Base-by-base conservation (phyloP, 2,888 invertebrate species). In the Diploptera punctata region DNA sequence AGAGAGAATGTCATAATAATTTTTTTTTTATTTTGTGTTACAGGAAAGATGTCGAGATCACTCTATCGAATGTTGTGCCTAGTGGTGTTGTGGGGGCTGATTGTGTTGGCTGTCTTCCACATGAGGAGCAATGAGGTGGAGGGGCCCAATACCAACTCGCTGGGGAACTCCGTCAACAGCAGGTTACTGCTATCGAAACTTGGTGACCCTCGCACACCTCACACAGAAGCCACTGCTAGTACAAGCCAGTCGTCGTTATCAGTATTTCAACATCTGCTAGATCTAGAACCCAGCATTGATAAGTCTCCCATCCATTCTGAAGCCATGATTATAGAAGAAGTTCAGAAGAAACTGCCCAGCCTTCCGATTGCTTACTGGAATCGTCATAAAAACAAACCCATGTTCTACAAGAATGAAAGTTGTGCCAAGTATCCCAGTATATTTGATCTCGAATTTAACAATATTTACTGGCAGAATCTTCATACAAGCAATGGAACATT, bases 391-490 rank as follows among this genome's bases (percentile, higher is more conserved):
- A 92, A 93, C 81, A 92, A 92, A 82, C 88, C 90, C 77, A 80
- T 81, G 74, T 82, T 79, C 75, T 82, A 86, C 85, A 88, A 87
- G 80, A 92, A 91, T 82, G 89, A 88, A 78, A 90, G 90, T 73
- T 95, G 95, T 84, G 93, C 94, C 73, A 90, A 91, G 77, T 94
- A 94, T 82, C 97, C 97, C 0, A 93, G 91, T 73, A 91, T 96
- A 77, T 95, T 93, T 83, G 97, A 97, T 79, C 85, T 97, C 75
- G 94, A 97, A 82, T 97, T 95, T 85, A 95, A 95, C 84, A 97
- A 97, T 81, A 89, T 94, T 70, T 96, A 96, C 83, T 97, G 97
- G 97, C 97, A 97, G 84, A 93, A 92, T 65, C 81, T 95, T 81
- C 88, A 89, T 77, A 90, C 93, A 5, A 87, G 89, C 47, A 93